These are phyloP conservation scores for Rhynchonycteris naso DNA, from an alignment of 2,797 vertebrate genomes.

Conservation along the genomic window DNA sequence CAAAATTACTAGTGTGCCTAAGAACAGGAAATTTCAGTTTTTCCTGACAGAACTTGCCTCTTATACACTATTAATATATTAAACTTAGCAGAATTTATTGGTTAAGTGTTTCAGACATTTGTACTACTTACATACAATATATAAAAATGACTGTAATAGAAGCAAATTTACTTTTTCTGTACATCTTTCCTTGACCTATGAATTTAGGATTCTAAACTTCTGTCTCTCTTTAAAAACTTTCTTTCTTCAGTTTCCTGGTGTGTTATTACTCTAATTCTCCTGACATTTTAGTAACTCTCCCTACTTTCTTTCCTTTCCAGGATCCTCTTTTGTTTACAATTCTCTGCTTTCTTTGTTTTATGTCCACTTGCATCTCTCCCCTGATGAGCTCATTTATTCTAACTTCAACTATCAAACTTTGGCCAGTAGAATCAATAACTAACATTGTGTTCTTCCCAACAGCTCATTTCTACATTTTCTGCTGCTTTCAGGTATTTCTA, in stretches of 20 bases:
- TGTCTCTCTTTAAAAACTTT: not conserved
- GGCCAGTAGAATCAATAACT: constrained; percentile 20
- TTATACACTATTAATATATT: not conserved
- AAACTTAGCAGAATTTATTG: not conserved
- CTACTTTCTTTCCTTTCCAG: not conserved
- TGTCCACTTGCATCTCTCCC: not conserved
- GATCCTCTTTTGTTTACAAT: not conserved
- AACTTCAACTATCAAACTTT: not conserved
- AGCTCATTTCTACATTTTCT: not conserved
- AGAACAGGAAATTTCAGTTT: constrained; percentile 13
- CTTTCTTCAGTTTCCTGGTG: not conserved
- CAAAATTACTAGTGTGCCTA: constrained; percentile 17
- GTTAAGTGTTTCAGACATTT: not conserved
- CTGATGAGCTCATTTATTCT: not conserved
- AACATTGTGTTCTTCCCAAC: not conserved
- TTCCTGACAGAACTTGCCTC: not conserved
- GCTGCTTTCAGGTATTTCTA: not conserved
- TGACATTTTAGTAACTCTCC: not conserved
- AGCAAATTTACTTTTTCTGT: not conserved
- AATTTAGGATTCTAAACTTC: not conserved
- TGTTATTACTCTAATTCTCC: not conserved
- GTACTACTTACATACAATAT: not conserved
- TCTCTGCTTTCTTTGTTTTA: not conserved
- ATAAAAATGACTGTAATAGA: not conserved
- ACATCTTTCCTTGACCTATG: not conserved